phyloP scores from a whole-genome alignment of 2,113 vertebrate genomes.

The Pelecanus crispus region DNA sequence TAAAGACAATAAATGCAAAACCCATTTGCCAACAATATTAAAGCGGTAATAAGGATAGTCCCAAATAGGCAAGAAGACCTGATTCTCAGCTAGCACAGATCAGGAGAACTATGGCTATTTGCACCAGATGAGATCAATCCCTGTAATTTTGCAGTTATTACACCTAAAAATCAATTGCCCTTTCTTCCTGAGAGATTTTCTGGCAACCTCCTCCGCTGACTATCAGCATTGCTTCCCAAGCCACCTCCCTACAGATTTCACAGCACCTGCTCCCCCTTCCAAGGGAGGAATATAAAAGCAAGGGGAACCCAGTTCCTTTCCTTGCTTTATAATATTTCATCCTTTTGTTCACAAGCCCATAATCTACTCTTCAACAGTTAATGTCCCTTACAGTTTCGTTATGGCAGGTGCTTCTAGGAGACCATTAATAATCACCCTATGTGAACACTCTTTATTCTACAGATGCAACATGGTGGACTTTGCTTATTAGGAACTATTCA shows the following conservation, averaged over 20 bases:
- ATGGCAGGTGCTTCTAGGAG: background rate
- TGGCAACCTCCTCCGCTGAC: background rate
- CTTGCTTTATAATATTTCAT: background rate
- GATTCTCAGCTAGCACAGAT: background rate
- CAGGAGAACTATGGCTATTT: background rate
- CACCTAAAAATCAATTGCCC: conserved; percentile 20
- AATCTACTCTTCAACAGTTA: background rate
- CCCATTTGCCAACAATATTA: background rate
- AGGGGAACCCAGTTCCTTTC: background rate
- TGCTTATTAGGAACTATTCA: background rate
- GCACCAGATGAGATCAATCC: background rate
- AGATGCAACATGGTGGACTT: background rate
- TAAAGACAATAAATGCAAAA: background rate
- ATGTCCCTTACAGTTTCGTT: background rate
- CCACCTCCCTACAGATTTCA: background rate
- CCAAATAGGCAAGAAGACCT: background rate
- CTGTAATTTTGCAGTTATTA: background rate
- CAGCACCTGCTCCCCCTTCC: background rate
- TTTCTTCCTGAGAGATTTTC: conserved; percentile 8
- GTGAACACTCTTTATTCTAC: background rate
- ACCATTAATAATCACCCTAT: background rate
- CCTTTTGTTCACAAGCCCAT: background rate
- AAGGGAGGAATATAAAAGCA: background rate
- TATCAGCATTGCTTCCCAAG: background rate
- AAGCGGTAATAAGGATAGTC: background rate